A percentile compares a stretch with the other conserved stretches of the same genome.
Evolutionary conservation across 2,888 invertebrate species (phyloP).

Genomic region (Norana najaformis): DNA sequence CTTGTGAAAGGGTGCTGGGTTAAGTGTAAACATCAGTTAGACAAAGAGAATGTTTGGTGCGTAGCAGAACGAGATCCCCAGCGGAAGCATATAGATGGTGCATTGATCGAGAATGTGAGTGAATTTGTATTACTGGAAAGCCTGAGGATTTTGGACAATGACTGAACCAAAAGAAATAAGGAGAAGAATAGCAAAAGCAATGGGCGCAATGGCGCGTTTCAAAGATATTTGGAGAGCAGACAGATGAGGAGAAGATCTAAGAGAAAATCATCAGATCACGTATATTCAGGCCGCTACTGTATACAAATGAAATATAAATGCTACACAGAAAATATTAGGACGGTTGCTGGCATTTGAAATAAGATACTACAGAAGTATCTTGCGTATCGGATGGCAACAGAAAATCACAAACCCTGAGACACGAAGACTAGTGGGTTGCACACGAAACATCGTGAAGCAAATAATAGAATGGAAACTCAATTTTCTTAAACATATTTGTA

Average conservation of each 20-base stretch:
- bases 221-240: neutral
- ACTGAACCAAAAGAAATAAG: neutral
- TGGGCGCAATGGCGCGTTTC: neutral
- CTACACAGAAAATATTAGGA: neutral
- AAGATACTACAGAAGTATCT: neutral
- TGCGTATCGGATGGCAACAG: neutral
- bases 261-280: neutral
- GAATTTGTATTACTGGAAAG: neutral
- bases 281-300: neutral
- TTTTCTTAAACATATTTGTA: neutral
- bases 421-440: neutral
- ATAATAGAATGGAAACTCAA: neutral
- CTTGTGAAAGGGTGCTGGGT: too few relatives aligned
- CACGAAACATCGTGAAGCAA: neutral
- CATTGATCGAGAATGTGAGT: neutral
- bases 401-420: neutral
- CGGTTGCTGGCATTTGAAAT: neutral
- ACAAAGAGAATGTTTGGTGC: too few relatives aligned
- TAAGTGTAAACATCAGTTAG: too few relatives aligned
- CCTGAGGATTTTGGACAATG: neutral
- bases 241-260: neutral
- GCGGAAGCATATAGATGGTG: too few relatives aligned
- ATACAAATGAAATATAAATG: neutral
- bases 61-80: too few relatives aligned
- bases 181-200: neutral